Conservation (phyloP, 2,797 vertebrate species). For the Epinephelus awoara region DNA sequence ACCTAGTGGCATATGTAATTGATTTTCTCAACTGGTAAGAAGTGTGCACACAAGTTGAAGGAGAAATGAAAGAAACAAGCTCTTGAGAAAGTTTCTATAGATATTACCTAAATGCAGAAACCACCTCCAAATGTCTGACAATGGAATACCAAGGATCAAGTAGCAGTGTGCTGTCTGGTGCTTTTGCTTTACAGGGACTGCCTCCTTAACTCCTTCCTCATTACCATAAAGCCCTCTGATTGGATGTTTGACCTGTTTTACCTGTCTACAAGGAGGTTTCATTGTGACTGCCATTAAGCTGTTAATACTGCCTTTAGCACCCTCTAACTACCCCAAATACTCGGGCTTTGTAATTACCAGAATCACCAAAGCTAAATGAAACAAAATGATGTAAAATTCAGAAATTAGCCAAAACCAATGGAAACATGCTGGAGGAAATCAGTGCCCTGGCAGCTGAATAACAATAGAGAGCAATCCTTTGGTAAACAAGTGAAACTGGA, state of each 20-base stretch:
- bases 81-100: not conserved
- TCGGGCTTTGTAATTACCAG: not conserved
- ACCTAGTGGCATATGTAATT: not conserved
- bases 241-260: conserved; percentile 56
- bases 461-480: conserved; percentile 6
- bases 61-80: not conserved
- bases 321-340: not conserved
- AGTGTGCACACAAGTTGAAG: not conserved
- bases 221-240: conserved; percentile 38
- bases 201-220: conserved; percentile 33
- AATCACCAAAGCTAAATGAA: not conserved
- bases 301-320: not conserved
- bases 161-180: conserved; percentile 5
- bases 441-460: not conserved
- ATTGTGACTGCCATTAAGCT: conserved; percentile 18
- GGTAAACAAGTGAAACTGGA: conserved; percentile 25
- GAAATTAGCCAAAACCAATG: not conserved
- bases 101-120: conserved; percentile 47
- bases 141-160: conserved; percentile 5
- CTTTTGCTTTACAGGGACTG: not conserved
- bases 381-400: not conserved
- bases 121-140: conserved; percentile 26
- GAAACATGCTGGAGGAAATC: not conserved
- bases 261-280: conserved; percentile 42
- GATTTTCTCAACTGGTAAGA: not conserved